Evolutionary conservation across 2,888 invertebrate species (phyloP), one percentile per base, ranked within the genome.

Genomic region (Elaeidobius kamerunicus): DNA sequence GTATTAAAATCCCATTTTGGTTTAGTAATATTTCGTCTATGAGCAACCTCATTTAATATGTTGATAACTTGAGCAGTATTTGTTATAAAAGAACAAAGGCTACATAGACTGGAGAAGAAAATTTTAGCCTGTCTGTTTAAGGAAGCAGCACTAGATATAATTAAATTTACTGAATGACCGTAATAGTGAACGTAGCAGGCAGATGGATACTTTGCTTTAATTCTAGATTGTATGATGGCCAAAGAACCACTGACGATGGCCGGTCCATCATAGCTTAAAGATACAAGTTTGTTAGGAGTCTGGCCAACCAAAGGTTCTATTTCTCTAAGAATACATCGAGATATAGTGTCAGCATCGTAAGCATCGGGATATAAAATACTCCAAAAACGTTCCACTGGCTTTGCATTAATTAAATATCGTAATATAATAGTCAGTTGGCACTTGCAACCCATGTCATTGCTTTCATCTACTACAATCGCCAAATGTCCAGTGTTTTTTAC

Each of bases 401-500:
- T 62, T 30, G 55, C 56, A 39, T 54, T 46, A 15, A 50, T 3
- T 41, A 59, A 52, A 51, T 68, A 68, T 34, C 67, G 52, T n/a
- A 65, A 50, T 39, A 67, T 57, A 27, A 66, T 35, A 7, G 63
- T 60, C 50, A 64, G 44, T 51, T 64, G 65, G 32, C 43, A 56
- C 28, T 54, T 40, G 28, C 49, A 44, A 14, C 27, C 17, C 11
- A 44, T 14, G 50, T 69, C 67, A 5, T 63, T 62, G 17, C 62
- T 64, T 52, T 68, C 69, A 49, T 68, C 68, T 12, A 61, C 58
- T 52, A 66, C 61, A 7, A 69, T 52, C 16, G 66, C 61, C 18
- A 61, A 5, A 28, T 47, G 59, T 11, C 39, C 12, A 3, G 59
- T 28, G 12, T 30, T 38, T 16, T 53, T 55, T 18, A 69, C 61